Conservation (phyloP, 2,888 invertebrate genomes). For the Hyposoter didymator region DNA sequence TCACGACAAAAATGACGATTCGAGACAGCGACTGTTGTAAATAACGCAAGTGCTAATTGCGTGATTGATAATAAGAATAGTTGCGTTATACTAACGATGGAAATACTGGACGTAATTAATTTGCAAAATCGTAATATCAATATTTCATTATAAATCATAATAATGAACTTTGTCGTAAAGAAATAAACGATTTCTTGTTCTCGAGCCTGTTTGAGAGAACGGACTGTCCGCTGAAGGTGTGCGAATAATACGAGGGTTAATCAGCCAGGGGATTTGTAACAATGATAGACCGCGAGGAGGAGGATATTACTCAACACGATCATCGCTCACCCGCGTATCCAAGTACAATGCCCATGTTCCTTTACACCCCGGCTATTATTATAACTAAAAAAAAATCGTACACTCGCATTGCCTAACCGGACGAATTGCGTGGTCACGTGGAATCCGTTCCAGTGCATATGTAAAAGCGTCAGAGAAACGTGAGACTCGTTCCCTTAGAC, state of each 20-base stretch:
- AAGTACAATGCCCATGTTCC: slow-evolving; percentile 37
- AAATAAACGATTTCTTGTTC: slow-evolving; percentile 27
- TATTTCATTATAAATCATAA: slow-evolving; percentile 1
- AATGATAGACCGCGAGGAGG: slow-evolving; percentile 49
- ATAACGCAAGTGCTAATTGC: background rate
- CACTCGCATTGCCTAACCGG: slow-evolving; percentile 59
- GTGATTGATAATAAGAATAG: background rate
- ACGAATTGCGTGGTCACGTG: slow-evolving; percentile 68
- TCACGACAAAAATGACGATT: background rate
- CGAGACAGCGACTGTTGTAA: background rate
- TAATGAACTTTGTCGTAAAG: slow-evolving; percentile 23
- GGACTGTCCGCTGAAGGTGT: slow-evolving; percentile 1
- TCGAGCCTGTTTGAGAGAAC: background rate
- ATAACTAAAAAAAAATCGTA: slow-evolving; percentile 41
- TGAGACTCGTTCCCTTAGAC: slow-evolving; percentile 53
- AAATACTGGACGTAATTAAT: background rate
- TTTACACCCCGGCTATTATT: slow-evolving; percentile 41
- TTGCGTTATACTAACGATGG: background rate
- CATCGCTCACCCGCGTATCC: slow-evolving; percentile 63
- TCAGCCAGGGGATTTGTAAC: slow-evolving; percentile 64
- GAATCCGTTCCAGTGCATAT: slow-evolving; percentile 46
- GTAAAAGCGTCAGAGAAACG: slow-evolving; percentile 50
- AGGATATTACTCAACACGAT: slow-evolving; percentile 68
- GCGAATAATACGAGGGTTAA: slow-evolving; percentile 52
- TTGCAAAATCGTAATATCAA: background rate